phyloP scores from a whole-genome alignment of 2,797 vertebrate genomes.

The Martes flavigula region DNA sequence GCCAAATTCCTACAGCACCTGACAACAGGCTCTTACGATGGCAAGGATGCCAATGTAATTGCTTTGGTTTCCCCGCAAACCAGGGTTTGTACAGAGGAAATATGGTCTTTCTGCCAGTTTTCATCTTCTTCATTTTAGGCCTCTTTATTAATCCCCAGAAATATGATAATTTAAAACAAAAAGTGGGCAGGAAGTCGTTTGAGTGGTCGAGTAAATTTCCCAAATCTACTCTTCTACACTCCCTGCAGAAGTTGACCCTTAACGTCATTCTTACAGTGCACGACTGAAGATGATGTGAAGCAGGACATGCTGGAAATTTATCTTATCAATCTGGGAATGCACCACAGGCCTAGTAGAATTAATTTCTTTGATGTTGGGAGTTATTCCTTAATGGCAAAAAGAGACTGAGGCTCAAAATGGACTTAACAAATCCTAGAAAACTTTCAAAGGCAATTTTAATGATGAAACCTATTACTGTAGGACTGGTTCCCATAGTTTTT shows the following conservation, averaged over 20 bases:
- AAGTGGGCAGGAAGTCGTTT: not conserved
- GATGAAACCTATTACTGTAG: conserved; percentile 62
- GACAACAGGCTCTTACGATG: not conserved
- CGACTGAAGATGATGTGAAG: not conserved
- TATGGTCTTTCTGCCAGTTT: not conserved
- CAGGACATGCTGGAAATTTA: not conserved
- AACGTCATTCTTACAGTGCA: not conserved
- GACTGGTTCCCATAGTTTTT: conserved; percentile 54
- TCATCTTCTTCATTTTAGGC: not conserved
- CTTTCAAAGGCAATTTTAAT: not conserved
- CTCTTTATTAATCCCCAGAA: not conserved
- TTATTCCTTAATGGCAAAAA: not conserved
- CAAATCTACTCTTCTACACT: not conserved
- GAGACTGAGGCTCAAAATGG: not conserved
- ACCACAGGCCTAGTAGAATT: not conserved
- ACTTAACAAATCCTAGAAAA: conserved; percentile 20
- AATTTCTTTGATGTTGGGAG: not conserved
- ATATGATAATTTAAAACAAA: conserved; percentile 31
- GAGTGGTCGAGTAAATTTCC: not conserved
- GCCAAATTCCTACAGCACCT: not conserved
- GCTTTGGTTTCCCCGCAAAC: not conserved
- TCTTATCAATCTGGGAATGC: not conserved
- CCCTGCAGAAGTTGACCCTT: not conserved
- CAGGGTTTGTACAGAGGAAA: not conserved
- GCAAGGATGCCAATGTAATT: not conserved